A percentile compares a stretch with the other conserved stretches of the same genome.
phyloP scores from a whole-genome alignment of 2,888 invertebrate genomes.

The Heliconius ethilla region DNA sequence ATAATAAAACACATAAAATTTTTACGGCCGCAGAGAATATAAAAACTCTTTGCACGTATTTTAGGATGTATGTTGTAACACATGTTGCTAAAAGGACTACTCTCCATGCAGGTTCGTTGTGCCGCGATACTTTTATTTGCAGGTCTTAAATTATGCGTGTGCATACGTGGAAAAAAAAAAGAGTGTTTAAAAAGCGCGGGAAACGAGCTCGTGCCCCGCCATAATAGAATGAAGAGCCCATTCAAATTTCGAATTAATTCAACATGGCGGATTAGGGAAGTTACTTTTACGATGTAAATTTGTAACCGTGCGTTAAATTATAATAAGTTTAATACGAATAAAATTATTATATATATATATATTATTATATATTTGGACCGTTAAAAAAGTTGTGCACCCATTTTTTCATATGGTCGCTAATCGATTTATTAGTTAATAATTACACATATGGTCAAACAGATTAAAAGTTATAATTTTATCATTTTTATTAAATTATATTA shows the following conservation, averaged over 20 bases:
- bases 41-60: conserved; percentile 23
- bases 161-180: conserved; percentile 41
- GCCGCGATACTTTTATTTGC: conserved; percentile 39
- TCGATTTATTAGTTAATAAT: too few species aligned
- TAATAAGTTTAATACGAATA: neutral
- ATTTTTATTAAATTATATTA: too few species aligned
- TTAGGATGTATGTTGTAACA: conserved; percentile 25
- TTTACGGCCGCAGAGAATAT: conserved; percentile 18
- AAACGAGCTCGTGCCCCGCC: conserved; percentile 55
- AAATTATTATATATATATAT: too few species aligned
- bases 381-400: too few species aligned
- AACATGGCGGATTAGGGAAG: conserved; percentile 39
- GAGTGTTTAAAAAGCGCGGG: conserved; percentile 51
- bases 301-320: neutral
- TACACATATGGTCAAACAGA: too few species aligned
- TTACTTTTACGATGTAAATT: neutral
- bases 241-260: conserved; percentile 53
- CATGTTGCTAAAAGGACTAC: conserved; percentile 31
- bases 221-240: conserved; percentile 53
- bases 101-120: conserved; percentile 39
- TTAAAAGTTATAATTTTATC: too few species aligned
- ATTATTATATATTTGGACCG: too few species aligned
- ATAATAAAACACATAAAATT: conserved; percentile 15
- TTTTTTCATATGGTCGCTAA: too few species aligned
- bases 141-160: conserved; percentile 48